A percentile compares a stretch with the other conserved stretches of the same genome.
phyloP scores from a whole-genome alignment of 2,797 vertebrate species.

The Erithacus rubecula region DNA sequence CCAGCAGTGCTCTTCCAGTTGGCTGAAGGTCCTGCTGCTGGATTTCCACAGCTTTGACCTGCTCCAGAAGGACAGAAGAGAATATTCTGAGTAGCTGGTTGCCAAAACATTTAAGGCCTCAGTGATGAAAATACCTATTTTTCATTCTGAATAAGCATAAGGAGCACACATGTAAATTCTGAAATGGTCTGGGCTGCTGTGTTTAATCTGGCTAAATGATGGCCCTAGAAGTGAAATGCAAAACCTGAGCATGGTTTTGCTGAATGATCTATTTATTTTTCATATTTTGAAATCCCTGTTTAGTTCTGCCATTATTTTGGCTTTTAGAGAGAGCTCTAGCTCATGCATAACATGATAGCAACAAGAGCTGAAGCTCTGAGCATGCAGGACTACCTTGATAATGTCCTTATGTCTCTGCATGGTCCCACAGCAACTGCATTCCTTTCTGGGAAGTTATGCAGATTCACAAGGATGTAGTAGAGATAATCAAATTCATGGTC shows the following conservation, averaged over 20 bases:
- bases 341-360: accelerated
- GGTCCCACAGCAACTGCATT: background rate
- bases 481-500: background rate
- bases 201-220: background rate
- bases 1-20: background rate
- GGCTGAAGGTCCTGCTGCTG: background rate
- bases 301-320: background rate
- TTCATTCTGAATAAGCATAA: background rate
- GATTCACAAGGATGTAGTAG: background rate
- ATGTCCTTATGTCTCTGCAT: background rate
- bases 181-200: background rate
- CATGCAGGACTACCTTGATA: background rate
- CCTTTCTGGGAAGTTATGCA: background rate
- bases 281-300: background rate
- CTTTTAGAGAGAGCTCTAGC: background rate
- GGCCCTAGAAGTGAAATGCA: background rate
- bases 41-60: background rate
- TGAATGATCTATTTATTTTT: background rate
- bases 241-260: background rate
- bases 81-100: background rate
- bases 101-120: background rate
- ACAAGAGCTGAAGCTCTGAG: background rate
- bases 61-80: background rate
- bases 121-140: background rate
- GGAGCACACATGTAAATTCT: background rate